These are phyloP conservation scores for Trinorchestia longiramus DNA, from an alignment of 1,140 invertebrate species.

Conservation along the genomic window DNA sequence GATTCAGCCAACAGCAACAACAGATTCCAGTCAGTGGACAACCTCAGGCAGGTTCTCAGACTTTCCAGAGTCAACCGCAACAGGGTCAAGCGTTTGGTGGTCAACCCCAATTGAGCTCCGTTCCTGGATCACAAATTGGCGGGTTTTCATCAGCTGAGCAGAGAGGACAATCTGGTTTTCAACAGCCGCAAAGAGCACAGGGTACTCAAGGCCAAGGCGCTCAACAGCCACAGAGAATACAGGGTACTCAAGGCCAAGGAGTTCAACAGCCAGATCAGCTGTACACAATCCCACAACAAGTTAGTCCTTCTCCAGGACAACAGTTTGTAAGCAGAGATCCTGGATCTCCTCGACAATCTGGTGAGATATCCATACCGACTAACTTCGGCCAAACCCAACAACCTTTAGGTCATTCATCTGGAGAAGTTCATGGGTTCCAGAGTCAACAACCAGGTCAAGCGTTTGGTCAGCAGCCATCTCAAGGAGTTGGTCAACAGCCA, in stretches of 20 bases:
- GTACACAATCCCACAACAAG: neutral
- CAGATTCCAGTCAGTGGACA: neutral
- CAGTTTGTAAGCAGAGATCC: neutral
- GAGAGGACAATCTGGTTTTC: neutral
- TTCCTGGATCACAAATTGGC: neutral
- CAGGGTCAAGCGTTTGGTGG: neutral
- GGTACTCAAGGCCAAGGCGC: neutral
- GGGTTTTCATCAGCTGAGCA: neutral
- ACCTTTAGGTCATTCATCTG: neutral
- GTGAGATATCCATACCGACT: neutral
- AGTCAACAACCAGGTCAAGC: neutral
- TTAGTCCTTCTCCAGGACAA: neutral
- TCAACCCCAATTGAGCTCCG: neutral
- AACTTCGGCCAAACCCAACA: neutral
- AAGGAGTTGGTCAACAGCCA: neutral
- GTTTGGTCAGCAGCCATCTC: neutral
- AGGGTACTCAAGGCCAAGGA: neutral
- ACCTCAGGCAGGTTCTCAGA: neutral
- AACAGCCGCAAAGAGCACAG: neutral
- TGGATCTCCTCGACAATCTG: neutral
- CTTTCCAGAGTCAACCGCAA: neutral
- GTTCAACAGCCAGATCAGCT: neutral
- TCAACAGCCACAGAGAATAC: neutral
- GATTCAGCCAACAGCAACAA: neutral
- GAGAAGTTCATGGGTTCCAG: neutral